These are phyloP conservation scores for Ceratosolen solmsi DNA, from an alignment of 1,140 invertebrate genomes.

Conservation along the genomic window DNA sequence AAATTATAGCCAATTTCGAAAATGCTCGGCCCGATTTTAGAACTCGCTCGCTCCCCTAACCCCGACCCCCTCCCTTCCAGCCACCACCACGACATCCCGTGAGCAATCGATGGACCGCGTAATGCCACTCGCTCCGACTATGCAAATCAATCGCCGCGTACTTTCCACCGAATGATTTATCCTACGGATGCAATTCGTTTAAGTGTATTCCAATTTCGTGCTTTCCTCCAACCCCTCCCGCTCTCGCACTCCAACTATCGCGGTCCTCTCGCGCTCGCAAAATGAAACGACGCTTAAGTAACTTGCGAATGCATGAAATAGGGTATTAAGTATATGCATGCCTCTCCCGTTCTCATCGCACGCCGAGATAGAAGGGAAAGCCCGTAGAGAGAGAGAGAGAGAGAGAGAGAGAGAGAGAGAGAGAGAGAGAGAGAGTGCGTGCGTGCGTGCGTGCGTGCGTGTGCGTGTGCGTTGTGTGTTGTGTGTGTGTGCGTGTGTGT, in stretches of 20 bases:
- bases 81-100: neutral
- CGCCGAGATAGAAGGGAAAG: neutral
- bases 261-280: neutral
- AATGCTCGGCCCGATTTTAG: constrained; percentile 69
- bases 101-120: constrained; percentile 55
- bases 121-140: constrained; percentile 58
- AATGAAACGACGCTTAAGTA: constrained; percentile 50
- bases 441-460: no score
- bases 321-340: constrained; percentile 33
- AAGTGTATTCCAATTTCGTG: constrained; percentile 72
- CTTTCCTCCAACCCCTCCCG: constrained; percentile 49
- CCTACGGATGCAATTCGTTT: constrained; percentile 69
- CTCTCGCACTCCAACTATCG: neutral
- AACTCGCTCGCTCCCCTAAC: constrained; percentile 47
- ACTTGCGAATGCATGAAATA: constrained; percentile 53
- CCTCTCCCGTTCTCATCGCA: neutral
- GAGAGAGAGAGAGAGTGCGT: no score
- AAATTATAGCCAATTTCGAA: constrained; percentile 69
- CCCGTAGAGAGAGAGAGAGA: neutral
- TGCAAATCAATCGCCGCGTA: constrained; percentile 71
- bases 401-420: constrained; percentile 4
- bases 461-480: no score
- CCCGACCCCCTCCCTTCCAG: constrained; percentile 11
- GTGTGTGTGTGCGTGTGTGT: no score
- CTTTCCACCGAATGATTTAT: constrained; percentile 69